Base-by-base conservation (phyloP, 1,140 invertebrate species). In the Pissodes strobi region DNA sequence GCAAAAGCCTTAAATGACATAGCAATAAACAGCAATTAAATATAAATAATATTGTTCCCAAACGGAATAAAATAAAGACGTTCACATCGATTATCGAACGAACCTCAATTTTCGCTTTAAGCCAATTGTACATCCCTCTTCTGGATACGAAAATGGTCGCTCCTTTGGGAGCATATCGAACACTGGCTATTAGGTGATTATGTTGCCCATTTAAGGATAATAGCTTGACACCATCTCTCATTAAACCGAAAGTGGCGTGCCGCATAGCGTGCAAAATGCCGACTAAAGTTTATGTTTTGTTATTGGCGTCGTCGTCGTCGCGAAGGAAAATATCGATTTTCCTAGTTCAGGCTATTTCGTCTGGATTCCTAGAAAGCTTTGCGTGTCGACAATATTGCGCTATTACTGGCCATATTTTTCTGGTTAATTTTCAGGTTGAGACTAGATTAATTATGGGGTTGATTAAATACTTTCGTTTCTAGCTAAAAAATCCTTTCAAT, bases 121-220 rank as follows among this genome's bases (percentile, higher is more conserved):
- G 37, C 58, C 58, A 60, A 25, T 60, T 21, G 34, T 51, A 60
- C 58, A 60, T 60, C 12, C 27, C 43, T 18, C 58, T 49, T 13
- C 34, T 51, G 2, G 58, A 27, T 38, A 34, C n/a, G 8, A 37
- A 21, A 30, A 49, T 1, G 2, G 12, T 3, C n/a, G 25, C 15
- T 48, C 56, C 43, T 9, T 15, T 19, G 25, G 43, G 56, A 37
- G 13, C 56, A 59, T 59, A 25, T 37, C 37, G 56, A 48, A 6
- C 8, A 25, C 3, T 17, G 12, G 34, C 25, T 13, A 34, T 48
- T 21, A 34, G 23, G 19, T 37, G 9, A 59, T 48, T 37, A 19
- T 6, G 8, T 27, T 5, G 5, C 4, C 17, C 18, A 48, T 9
- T 59, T 9, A 46, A 27, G 6, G 56, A 48, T 37, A 59, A 37